phyloP scores from a whole-genome alignment of 2,888 invertebrate species.

The Linyphia triangularis region DNA sequence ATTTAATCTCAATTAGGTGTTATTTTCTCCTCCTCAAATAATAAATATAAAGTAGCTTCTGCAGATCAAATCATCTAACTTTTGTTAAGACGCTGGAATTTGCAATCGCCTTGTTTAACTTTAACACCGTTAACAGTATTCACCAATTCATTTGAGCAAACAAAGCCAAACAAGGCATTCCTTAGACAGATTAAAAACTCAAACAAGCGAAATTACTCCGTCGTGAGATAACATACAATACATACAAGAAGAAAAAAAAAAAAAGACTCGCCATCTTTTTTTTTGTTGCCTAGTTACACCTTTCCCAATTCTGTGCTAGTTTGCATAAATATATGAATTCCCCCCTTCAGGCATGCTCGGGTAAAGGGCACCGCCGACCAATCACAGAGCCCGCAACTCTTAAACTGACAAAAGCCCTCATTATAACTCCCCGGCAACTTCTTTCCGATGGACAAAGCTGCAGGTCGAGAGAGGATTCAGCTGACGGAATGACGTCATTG shows the following conservation, averaged over 20 bases:
- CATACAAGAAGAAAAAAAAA: neutral
- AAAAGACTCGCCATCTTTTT: too few relatives aligned
- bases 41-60: too few relatives aligned
- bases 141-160: neutral
- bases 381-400: constrained; percentile 54
- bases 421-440: constrained; percentile 49
- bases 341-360: constrained; percentile 53
- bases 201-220: constrained; percentile 32
- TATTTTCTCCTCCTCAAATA: too few relatives aligned
- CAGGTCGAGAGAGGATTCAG: constrained; percentile 51
- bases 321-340: constrained; percentile 74
- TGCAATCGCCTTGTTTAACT: neutral
- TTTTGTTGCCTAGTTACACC: constrained; percentile 46
- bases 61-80: too few relatives aligned
- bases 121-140: neutral
- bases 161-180: neutral
- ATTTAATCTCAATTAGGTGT: too few relatives aligned
- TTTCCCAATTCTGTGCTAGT: constrained; percentile 69
- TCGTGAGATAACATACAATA: neutral
- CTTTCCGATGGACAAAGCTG: constrained; percentile 46
- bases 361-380: constrained; percentile 52
- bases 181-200: neutral
- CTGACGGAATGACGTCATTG: constrained; percentile 66
- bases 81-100: too few relatives aligned
- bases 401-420: constrained; percentile 72